Base-by-base conservation (phyloP, 2,888 invertebrate genomes). In the Ormyrus pomaceus region DNA sequence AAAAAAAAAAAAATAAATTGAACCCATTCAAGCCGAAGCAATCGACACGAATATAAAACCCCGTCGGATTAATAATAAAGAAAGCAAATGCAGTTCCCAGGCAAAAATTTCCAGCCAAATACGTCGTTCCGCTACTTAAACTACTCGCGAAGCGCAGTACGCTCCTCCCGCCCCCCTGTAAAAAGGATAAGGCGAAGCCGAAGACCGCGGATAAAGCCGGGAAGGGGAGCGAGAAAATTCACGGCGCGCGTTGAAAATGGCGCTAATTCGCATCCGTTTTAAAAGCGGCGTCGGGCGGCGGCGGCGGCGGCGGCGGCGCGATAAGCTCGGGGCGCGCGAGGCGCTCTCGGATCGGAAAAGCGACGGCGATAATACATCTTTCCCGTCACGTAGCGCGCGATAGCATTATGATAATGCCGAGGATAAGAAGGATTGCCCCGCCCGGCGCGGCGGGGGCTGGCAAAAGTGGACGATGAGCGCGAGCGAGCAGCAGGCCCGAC, bases 401-500 rank as follows among this genome's bases (percentile, higher is more conserved):
- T 87, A 87, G 86, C 87, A 88, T 89, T 89, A 89, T 88, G 88
- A 88, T 89, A 89, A 89, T 89, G 88, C 85, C 61, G 46, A 81
- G 87, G 88, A 87, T 88, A 87, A 88, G 87, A 84, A 86, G 88
- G 87, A 87, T 87, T 87, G 19, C 87, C 11, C 6, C 34, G 34
- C 46, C 46, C 8, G 34, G 82, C 79, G 45, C 45, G 34, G 6
- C n/a, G 61, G 56, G 45, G 51, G 34, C 53, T 50, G 58, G 86
- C 86, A 87, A 86, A 86, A 86, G 86, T 85, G 87, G 85, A 84
- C 87, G 86, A 86, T 87, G 87, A 87, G 85, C 83, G 61, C 5
- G 61, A 19, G 10, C 6, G 62, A 59, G 87, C 86, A 83, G 85
- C 83, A 82, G 83, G 83, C 79, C 83, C 83, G 83, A 84, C 82